phyloP scores from a whole-genome alignment of 2,113 vertebrate genomes.

The Tichodroma muraria region DNA sequence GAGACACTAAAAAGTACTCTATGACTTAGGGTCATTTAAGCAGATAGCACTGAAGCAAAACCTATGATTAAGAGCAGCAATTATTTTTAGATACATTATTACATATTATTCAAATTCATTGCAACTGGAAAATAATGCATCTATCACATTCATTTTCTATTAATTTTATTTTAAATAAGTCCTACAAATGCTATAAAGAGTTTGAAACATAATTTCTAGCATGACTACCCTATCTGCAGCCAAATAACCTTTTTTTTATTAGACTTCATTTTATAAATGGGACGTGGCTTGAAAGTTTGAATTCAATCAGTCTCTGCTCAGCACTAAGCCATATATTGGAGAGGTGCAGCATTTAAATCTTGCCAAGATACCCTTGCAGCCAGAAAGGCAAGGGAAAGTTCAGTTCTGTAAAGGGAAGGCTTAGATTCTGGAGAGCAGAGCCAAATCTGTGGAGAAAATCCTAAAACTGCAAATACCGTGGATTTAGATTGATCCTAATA shows the following conservation, averaged over 20 bases:
- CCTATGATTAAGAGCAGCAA: neutral
- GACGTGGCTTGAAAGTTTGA: constrained; percentile 29
- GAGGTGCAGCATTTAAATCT: constrained; percentile 40
- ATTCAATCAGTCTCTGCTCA: constrained; percentile 38
- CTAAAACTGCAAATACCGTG: constrained; percentile 60
- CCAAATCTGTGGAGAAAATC: constrained; percentile 60
- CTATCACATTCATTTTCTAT: neutral
- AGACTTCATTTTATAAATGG: constrained; percentile 10
- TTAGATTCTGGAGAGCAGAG: constrained; percentile 38
- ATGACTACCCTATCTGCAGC: neutral
- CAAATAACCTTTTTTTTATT: constrained; percentile 11
- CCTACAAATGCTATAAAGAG: neutral
- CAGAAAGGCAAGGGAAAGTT: constrained; percentile 52
- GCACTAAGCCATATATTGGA: constrained; percentile 9
- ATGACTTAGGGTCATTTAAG: constrained; percentile 31
- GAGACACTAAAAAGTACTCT: constrained; percentile 18
- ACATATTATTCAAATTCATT: neutral
- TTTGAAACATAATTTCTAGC: constrained; percentile 6
- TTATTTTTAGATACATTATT: constrained; percentile 38
- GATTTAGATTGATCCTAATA: constrained; percentile 68
- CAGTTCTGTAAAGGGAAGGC: constrained; percentile 40
- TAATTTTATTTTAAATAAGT: constrained; percentile 20
- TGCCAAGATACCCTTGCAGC: constrained; percentile 23
- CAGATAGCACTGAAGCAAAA: constrained; percentile 24
- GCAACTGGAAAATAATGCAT: constrained; percentile 20